phyloP scores from a whole-genome alignment of 1,140 invertebrate species.

The Drosophila murphyi region DNA sequence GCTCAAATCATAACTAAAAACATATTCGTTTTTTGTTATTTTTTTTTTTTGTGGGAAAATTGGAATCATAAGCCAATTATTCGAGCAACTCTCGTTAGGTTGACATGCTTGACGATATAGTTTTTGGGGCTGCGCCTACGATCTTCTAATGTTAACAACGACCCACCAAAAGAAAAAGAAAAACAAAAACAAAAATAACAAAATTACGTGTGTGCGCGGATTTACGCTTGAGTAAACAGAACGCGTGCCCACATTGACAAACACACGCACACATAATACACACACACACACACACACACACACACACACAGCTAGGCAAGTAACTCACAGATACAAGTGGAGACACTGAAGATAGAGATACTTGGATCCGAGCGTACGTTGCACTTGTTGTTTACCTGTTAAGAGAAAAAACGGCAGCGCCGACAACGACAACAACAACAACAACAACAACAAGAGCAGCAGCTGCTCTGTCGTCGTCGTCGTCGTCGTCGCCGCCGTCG shows the following conservation, averaged over 20 bases:
- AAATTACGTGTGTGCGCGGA: constrained; percentile 75
- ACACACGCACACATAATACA: constrained; percentile 10
- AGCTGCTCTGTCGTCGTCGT: constrained; percentile 13
- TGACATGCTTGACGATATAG: constrained; percentile 33
- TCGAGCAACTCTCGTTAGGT: constrained; percentile 22
- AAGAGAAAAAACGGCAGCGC: constrained; percentile 58
- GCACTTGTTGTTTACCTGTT: constrained; percentile 78
- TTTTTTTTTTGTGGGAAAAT: background rate
- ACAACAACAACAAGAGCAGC: constrained; percentile 32
- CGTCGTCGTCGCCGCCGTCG: constrained; percentile 40
- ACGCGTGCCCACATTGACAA: constrained; percentile 46
- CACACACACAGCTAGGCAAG: background rate
- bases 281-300: constrained; percentile 21
- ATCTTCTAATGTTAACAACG: constrained; percentile 39
- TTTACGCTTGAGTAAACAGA: constrained; percentile 76
- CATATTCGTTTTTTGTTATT: background rate
- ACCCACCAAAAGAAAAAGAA: constrained; percentile 11
- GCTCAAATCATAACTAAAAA: too few relatives aligned
- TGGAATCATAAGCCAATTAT: background rate
- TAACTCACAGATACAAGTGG: constrained; percentile 15
- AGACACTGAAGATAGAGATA: constrained; percentile 31
- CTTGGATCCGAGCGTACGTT: constrained; percentile 60
- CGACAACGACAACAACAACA: constrained; percentile 30
- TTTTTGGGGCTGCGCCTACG: constrained; percentile 40
- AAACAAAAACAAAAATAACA: constrained; percentile 38